These are phyloP conservation scores for Heliornis fulica DNA, from an alignment of 2,113 vertebrate species.

Conservation along the genomic window DNA sequence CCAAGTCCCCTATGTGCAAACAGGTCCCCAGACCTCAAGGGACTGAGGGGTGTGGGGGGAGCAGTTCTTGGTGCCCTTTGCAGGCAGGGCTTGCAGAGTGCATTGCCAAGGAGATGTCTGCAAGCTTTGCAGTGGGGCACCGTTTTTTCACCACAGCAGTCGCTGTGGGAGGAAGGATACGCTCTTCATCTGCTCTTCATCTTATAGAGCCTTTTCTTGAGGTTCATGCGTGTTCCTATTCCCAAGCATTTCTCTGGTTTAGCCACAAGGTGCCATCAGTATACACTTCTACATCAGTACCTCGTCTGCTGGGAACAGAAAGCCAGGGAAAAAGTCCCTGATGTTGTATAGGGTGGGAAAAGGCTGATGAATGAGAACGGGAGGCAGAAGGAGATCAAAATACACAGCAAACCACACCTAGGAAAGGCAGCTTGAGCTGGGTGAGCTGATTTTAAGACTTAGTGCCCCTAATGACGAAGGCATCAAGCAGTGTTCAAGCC, in stretches of 20 bases:
- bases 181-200: background rate
- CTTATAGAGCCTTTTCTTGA: background rate
- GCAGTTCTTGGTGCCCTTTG: background rate
- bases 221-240: background rate
- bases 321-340: background rate
- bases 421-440: background rate
- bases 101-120: background rate
- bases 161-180: background rate
- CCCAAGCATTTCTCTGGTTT: conserved; percentile 50
- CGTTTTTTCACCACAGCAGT: background rate
- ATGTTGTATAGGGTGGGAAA: background rate
- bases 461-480: background rate
- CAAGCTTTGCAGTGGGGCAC: background rate
- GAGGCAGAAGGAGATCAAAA: background rate
- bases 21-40: fast-evolving
- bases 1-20: background rate
- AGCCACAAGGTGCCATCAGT: conserved; percentile 72
- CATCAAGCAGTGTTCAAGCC: background rate
- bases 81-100: background rate
- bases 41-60: fast-evolving
- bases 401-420: background rate
- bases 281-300: background rate
- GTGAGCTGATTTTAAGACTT: background rate
- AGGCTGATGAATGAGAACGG: background rate
- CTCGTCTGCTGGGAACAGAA: background rate